Evolutionary conservation across 2,113 vertebrate species (phyloP), one percentile per base, ranked within the genome.

Genomic region (Sebastes fasciatus): DNA sequence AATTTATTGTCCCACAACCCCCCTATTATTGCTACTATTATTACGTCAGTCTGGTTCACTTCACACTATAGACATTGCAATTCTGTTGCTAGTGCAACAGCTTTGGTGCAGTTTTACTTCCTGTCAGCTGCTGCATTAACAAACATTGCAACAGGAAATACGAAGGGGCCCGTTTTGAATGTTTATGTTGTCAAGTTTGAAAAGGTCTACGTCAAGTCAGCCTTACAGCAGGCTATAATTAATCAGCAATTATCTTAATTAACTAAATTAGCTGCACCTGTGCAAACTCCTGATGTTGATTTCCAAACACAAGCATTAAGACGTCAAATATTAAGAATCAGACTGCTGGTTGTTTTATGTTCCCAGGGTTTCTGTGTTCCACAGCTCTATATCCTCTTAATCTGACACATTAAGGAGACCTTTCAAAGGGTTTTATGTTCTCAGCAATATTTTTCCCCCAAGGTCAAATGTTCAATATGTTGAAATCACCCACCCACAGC

Each of bases 201-300:
- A 34, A 34, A 34, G 34, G 34, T 34, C 34, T 34, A 4, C 34
- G 40, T 72, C n/a, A 61, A 81, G 60, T 73, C 23, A 67, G 23
- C n/a, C 17, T 66, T 19, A 21, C 55, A 16, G 40, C 26, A 73
- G 63, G 55, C 68, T 58, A 42, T 63, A 62, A 80, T 62, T 61
- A 48, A 65, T 68, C 48, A 74, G 57, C 62, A 26, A 11, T 58
- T 42, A 57, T 63, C 65, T 68, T 74, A 57, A 67, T 72, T 16
- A 21, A 42, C 26, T 43, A 68, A 52, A 86, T 80, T 76, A 57
- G 16, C 40, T 51, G 70, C 72, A 61, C 69, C 26, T 70, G 68
- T 80, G 74, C 34, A 73, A 78, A 63, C 45, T 6, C 49, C 45
- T 13, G 72, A 54, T 77, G 52, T 49, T 57, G 17, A 12, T 40